Evolutionary conservation across 2,113 vertebrate species (phyloP), one percentile per base, ranked within the genome.

Genomic region (Halichoerus grypus): DNA sequence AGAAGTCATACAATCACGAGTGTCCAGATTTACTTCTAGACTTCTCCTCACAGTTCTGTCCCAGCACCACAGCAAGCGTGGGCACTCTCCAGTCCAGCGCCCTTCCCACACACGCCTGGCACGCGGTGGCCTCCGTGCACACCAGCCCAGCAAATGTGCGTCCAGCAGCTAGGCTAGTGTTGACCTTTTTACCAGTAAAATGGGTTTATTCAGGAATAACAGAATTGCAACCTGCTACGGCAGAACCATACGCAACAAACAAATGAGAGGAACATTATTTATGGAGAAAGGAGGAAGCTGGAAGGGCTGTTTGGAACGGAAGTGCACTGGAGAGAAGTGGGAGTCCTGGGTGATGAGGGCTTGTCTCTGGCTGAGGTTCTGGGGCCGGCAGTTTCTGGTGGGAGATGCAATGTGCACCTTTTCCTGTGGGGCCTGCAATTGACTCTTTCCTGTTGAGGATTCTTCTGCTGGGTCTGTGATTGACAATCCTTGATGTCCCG

Each of bases 61-160:
- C 46, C n/a, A 83, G 80, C 84, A 88, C 83, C 57, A 46, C 83
- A n/a, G 79, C 77, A 55, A 7, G 51, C 1, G 1, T 0, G 18
- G 18, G 51, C 81, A 5, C 5, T 7, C 42, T 55, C 53, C 3
- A 12, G 16, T 1, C 14, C 33, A 22, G 36, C 0, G 5, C 9
- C 33, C 63, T 67, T 39, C 22, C 65, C 28, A n/a, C n/a, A 36
- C 61, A 55, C 26, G 0, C 6, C 28, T 0, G 19, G 42, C 46
- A 14, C 61, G 42, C 0, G 1, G 19, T 67, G 4, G 61, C 13
- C 63, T 53, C 86, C 0, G 0, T 0, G 18, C 19, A 1, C 26
- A 0, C 1, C 3, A 7, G 88, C 72, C 39, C 2, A 5, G 19
- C 1, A 31, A 21, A 8, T 0, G 6, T 7, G 7, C 31, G 46